Base-by-base conservation (phyloP, 2,113 vertebrate species). In the Hyperoodon ampullatus region DNA sequence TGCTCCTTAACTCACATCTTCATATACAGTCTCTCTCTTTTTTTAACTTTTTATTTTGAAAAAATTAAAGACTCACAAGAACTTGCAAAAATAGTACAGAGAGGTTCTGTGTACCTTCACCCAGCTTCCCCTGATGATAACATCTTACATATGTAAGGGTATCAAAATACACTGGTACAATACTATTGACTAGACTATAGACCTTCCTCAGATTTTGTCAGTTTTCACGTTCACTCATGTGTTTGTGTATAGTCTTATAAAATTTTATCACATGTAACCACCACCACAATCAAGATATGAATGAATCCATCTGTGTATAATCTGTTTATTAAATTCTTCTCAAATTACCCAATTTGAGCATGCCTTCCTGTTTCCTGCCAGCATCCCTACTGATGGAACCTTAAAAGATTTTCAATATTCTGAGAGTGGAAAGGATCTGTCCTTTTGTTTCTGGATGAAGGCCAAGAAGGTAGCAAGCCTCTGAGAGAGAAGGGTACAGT, bases 381-480 rank as follows among this genome's bases (percentile, higher is more conserved):
- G 44, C n/a, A 55, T 75, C 24, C 30, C 63, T 93, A 80, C 9
- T 84, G 58, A 81, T 68, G 39, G 58, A 82, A 33, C 10, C 90
- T 89, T 95, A 75, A 89, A 77, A 70, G 44, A 85, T 84, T 58
- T 75, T 88, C 21, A 39, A 11, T 72, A 53, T 88, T 93, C 44
- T 81, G 82, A 81, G 24, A 85, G 24, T 91, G n/a, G 30, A 88
- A 81, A 93, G 21, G 58, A 66, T 89, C 87, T 97, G 60, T 80
- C 26, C 60, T 97, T 92, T 88, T n/a, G 47, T 96, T 92, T 96
- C 44, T 71, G 53, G 28, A 28, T 74, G 81, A 95, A 78, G 19
- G 82, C 84, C 63, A 92, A 87, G 50, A 96, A 96, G 60, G 50
- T 75, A 87, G 60, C 72, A 83, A 80, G 19, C 63, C 71, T 86